phyloP scores from a whole-genome alignment of 2,797 vertebrate genomes.

The Lepilemur septentrionalis region DNA sequence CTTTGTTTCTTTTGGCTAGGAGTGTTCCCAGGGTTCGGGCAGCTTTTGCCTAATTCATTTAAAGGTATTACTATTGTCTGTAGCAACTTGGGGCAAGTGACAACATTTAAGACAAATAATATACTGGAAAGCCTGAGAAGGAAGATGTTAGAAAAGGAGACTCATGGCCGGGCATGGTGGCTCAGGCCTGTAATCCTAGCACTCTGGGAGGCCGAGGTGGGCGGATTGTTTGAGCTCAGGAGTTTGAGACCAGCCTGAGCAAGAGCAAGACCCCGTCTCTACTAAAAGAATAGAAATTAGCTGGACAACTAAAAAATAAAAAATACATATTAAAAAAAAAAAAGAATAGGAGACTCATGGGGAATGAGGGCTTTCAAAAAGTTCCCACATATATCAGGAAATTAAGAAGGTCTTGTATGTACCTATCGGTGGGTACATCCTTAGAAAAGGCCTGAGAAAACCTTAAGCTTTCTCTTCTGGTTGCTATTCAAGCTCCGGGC shows the following conservation, averaged over 20 bases:
- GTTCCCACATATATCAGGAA: background rate
- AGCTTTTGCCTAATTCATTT: slow-evolving; percentile 16
- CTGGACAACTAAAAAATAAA: too few species aligned
- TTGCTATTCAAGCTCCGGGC: background rate
- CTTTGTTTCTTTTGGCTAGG: slow-evolving; percentile 20
- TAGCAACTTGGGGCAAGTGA: background rate
- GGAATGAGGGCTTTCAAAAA: background rate
- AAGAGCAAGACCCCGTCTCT: too few species aligned
- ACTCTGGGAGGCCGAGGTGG: too few species aligned
- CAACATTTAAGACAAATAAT: background rate
- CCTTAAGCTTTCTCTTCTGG: background rate
- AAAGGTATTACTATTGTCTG: background rate
- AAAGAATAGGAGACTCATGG: background rate
- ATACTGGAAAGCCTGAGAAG: slow-evolving; percentile 26
- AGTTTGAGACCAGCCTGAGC: too few species aligned
- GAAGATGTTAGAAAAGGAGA: slow-evolving; percentile 13
- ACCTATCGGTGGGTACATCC: background rate
- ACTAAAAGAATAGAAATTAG: too few species aligned
- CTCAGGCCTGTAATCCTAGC: too few species aligned
- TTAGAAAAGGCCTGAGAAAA: background rate
- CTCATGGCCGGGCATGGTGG: too few species aligned
- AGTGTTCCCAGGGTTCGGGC: background rate
- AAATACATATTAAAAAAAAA: too few species aligned
- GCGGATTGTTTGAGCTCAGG: too few species aligned
- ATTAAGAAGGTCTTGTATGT: background rate